Evolutionary conservation across 2,797 vertebrate genomes (phyloP).

Genomic region (Peromyscus melanophrys): DNA sequence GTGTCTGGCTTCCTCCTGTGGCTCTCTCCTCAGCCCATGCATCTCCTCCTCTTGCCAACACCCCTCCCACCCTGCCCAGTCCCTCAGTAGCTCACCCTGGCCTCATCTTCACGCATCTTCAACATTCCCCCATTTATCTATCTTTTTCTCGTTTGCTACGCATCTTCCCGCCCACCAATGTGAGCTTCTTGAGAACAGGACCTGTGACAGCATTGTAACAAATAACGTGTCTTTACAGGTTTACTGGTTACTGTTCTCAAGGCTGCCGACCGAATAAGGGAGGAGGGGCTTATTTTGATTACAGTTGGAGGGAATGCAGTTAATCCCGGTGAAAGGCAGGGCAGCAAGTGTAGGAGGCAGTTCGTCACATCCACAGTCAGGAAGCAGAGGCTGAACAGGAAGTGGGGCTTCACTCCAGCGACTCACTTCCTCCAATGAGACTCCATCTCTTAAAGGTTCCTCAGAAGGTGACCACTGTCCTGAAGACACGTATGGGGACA

Average conservation of each 20-base stretch:
- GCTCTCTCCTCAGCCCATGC: not conserved
- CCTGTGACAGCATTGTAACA: not conserved
- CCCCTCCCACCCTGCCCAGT: not conserved
- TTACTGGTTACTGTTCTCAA: not conserved
- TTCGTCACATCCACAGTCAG: too few relatives aligned
- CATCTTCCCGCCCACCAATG: not conserved
- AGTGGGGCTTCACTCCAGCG: not conserved
- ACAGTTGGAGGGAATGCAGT: not conserved
- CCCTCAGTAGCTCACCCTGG: not conserved
- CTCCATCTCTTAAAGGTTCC: not conserved
- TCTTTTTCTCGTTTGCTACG: not conserved
- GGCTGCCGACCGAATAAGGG: not conserved
- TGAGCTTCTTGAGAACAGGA: not conserved
- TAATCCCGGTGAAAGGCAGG: not conserved
- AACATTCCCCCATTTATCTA: fast-evolving
- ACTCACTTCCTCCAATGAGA: not conserved
- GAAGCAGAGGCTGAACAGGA: not conserved
- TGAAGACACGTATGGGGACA: not conserved
- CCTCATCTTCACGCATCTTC: not conserved
- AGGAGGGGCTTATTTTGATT: too few relatives aligned
- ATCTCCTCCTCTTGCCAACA: not conserved
- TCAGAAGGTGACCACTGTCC: not conserved
- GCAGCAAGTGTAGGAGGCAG: not conserved
- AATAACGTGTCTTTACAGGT: not conserved
- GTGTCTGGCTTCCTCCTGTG: not conserved